Percentiles rank a stretch among this genome's conserved stretches.
phyloP scores from a whole-genome alignment of 2,888 invertebrate species.

The Agrochola circellaris region DNA sequence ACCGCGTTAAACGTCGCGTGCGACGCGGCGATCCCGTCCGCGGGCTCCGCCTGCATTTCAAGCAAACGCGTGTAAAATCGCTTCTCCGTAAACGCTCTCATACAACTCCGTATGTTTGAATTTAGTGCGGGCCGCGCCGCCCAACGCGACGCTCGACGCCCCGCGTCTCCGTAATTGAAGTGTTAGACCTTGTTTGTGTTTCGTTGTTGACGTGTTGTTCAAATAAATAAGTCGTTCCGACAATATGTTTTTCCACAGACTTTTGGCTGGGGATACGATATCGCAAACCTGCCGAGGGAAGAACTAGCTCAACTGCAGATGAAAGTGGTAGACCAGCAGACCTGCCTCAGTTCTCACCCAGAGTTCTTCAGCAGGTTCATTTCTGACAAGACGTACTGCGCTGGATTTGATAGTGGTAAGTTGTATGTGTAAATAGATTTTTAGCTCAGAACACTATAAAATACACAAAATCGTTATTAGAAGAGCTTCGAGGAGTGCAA shows the following conservation, averaged over 20 bases:
- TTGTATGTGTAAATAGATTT: not conserved
- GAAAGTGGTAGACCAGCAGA: slow-evolving; percentile 90
- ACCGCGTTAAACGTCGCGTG: too few species aligned
- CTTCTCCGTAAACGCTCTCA: too few species aligned
- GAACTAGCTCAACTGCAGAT: slow-evolving; percentile 89
- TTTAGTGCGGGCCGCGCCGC: too few species aligned
- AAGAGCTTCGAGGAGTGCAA: not conserved
- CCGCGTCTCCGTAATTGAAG: not conserved
- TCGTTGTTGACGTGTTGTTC: too few species aligned
- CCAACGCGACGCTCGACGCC: too few species aligned
- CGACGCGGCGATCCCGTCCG: too few species aligned
- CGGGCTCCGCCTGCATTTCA: too few species aligned
- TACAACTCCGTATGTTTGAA: too few species aligned
- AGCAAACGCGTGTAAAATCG: too few species aligned
- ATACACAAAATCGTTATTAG: not conserved
- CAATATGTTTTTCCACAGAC: slow-evolving; percentile 37
- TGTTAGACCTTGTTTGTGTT: not conserved
- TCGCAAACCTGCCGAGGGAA: slow-evolving; percentile 63
- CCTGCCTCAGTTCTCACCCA: slow-evolving; percentile 80
- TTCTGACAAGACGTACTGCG: slow-evolving; percentile 58
- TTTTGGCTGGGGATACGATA: slow-evolving; percentile 63
- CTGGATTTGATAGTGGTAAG: slow-evolving; percentile 55
- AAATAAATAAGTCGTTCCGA: not conserved
- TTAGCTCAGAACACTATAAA: not conserved
- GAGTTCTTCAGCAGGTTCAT: slow-evolving; percentile 40